phyloP scores from a whole-genome alignment of 2,797 vertebrate genomes.

The Enoplosus armatus region DNA sequence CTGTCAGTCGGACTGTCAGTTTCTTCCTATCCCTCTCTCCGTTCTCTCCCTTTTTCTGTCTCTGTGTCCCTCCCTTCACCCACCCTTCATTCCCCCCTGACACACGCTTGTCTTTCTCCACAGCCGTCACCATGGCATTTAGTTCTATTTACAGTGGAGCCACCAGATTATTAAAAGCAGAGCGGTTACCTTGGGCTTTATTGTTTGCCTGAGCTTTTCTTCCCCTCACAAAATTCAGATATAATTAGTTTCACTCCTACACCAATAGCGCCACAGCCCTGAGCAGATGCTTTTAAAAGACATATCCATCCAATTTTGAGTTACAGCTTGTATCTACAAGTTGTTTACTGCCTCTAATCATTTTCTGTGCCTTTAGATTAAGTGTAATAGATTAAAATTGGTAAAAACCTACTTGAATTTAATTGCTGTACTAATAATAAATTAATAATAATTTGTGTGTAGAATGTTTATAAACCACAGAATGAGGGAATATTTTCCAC shows the following conservation, averaged over 20 bases:
- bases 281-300: constrained; percentile 50
- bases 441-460: neutral
- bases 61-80: constrained; percentile 2
- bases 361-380: constrained; percentile 6
- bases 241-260: constrained; percentile 65
- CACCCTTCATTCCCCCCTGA: constrained; percentile 20
- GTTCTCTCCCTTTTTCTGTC: constrained; percentile 1
- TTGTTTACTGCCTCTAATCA: constrained; percentile 33
- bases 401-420: neutral
- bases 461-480: neutral
- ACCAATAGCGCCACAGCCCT: constrained; percentile 30
- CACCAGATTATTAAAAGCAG: constrained; percentile 53
- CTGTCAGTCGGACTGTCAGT: constrained; percentile 40
- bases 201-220: constrained; percentile 44
- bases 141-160: constrained; percentile 53
- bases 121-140: constrained; percentile 41
- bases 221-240: constrained; percentile 31
- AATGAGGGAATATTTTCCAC: neutral
- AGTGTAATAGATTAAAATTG: neutral
- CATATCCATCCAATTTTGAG: constrained; percentile 32
- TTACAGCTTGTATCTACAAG: constrained; percentile 34
- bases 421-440: neutral
- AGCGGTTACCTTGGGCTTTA: constrained; percentile 54
- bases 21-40: constrained; percentile 13
- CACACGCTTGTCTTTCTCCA: constrained; percentile 35